Conservation (phyloP, 2,113 vertebrate genomes). For the Carassius auratus region DNA sequence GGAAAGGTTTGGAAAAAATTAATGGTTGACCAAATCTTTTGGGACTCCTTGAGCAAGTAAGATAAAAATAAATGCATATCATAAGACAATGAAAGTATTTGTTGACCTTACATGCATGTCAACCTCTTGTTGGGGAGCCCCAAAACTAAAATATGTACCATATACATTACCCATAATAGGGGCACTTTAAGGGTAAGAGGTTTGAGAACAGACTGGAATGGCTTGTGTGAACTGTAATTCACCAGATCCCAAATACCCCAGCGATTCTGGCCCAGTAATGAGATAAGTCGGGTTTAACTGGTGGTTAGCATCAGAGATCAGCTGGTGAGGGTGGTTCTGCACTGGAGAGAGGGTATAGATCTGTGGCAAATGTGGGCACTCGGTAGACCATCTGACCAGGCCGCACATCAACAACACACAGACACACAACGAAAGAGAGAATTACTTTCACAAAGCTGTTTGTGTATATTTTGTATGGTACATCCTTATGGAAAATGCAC, state of each 20-base stretch:
- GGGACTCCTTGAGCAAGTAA: too few species aligned
- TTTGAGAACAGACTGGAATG: background rate
- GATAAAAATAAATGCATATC: too few species aligned
- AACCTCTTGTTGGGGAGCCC: too few species aligned
- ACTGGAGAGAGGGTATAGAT: constrained; percentile 73
- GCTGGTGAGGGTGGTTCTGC: constrained; percentile 28
- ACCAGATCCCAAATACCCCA: constrained; percentile 18
- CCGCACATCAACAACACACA: constrained; percentile 78
- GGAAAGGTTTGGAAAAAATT: too few species aligned
- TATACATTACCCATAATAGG: too few species aligned
- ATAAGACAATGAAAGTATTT: too few species aligned
- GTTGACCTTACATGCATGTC: too few species aligned
- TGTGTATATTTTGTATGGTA: background rate
- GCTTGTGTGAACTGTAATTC: constrained; percentile 8
- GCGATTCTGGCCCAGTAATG: constrained; percentile 27
- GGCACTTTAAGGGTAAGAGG: background rate
- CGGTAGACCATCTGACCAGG: constrained; percentile 69
- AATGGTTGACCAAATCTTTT: too few species aligned
- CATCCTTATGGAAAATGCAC: constrained; percentile 1
- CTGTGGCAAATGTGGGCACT: constrained; percentile 75
- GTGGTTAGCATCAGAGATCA: constrained; percentile 26
- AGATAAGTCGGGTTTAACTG: constrained; percentile 19
- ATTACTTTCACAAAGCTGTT: background rate
- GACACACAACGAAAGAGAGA: constrained; percentile 5
- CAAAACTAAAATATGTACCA: too few species aligned